Percentiles rank a stretch among this genome's conserved stretches.
Conservation (phyloP, 2,113 vertebrate species). For the Myiozetetes cayanensis region DNA sequence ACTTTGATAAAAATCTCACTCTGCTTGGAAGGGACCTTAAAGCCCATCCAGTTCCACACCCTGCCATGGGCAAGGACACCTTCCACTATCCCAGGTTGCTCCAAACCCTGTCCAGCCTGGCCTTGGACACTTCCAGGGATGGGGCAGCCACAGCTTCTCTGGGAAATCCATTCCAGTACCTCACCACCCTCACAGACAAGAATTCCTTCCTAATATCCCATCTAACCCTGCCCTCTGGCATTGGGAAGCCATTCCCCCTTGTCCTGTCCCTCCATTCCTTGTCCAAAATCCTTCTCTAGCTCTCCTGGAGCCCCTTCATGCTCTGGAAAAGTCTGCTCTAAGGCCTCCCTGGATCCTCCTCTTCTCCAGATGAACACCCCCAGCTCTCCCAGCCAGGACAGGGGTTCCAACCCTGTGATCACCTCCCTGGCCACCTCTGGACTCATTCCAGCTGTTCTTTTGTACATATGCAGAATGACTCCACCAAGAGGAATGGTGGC, state of each 20-base stretch:
- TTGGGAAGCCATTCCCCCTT: not conserved
- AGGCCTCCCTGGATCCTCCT: not conserved
- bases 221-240: not conserved
- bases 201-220: not conserved
- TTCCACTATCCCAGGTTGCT: not conserved
- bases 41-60: not conserved
- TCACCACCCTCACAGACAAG: not conserved
- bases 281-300: not conserved
- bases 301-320: not conserved
- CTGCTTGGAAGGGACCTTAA: not conserved
- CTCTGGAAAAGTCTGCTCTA: not conserved
- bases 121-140: not conserved
- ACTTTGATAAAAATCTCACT: not conserved
- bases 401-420: not conserved
- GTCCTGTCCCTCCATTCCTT: not conserved
- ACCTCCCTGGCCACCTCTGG: not conserved
- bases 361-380: accelerated
- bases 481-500: not conserved
- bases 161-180: not conserved
- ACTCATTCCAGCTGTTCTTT: not conserved
- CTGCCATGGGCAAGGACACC: not conserved
- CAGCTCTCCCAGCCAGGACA: not conserved
- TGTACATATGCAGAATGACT: not conserved
- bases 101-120: not conserved
- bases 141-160: not conserved